These are phyloP conservation scores for Psittacula echo DNA, from an alignment of 2,797 vertebrate species.

Conservation along the genomic window DNA sequence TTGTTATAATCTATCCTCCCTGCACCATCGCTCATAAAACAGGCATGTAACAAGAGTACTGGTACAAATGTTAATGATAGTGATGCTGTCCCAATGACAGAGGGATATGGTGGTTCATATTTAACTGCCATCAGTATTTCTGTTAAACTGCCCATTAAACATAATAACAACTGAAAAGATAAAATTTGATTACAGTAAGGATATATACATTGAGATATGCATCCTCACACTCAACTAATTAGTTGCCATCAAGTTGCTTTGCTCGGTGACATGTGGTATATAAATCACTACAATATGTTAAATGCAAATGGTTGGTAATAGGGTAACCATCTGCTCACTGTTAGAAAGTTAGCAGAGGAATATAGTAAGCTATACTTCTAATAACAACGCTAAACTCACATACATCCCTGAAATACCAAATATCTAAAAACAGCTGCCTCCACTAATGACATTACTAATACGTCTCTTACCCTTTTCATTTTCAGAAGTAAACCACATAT, in stretches of 20 bases:
- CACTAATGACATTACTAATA: conserved; percentile 66
- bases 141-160: conserved; percentile 18
- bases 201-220: conserved; percentile 52
- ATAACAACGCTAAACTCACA: conserved; percentile 66
- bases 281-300: conserved; percentile 81
- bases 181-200: conserved; percentile 50
- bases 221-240: conserved; percentile 76
- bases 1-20: background rate
- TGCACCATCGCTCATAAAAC: background rate
- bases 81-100: background rate
- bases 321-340: conserved; percentile 79
- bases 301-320: conserved; percentile 81
- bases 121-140: conserved; percentile 26
- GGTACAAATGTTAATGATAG: background rate
- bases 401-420: conserved; percentile 69
- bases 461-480: conserved; percentile 65
- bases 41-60: background rate
- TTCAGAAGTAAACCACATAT: conserved; percentile 40
- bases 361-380: conserved; percentile 69
- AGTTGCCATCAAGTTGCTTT: conserved; percentile 72
- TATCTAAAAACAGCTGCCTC: conserved; percentile 77
- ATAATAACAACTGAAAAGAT: conserved; percentile 45
- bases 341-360: conserved; percentile 73
- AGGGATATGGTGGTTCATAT: conserved; percentile 5
- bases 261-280: conserved; percentile 75